Conservation (phyloP, 2,888 invertebrate species). For the Neoitamus cyanurus region DNA sequence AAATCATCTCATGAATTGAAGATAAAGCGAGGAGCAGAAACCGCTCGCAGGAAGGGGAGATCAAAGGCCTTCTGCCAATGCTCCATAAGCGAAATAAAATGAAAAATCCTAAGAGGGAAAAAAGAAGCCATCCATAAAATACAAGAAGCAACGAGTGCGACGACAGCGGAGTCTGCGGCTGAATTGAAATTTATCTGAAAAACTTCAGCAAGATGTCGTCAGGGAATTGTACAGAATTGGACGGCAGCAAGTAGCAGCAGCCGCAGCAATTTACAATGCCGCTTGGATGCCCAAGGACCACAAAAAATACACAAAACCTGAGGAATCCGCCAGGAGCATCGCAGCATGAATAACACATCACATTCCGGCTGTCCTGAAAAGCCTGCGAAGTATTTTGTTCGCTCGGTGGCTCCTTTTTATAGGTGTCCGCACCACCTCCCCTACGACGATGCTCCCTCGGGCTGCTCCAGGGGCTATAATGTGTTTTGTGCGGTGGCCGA, state of each 20-base stretch:
- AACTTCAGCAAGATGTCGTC: background rate
- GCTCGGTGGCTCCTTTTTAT: conserved; percentile 28
- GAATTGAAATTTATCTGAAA: conserved; percentile 41
- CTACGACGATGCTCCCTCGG: background rate
- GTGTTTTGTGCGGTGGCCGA: background rate
- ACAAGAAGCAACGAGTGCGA: background rate
- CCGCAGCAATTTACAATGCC: conserved; percentile 27
- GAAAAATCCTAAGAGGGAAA: background rate
- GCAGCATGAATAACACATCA: conserved; percentile 46
- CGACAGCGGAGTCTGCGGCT: background rate
- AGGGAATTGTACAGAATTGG: conserved; percentile 11
- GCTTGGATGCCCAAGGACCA: background rate
- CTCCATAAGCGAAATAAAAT: conserved; percentile 14
- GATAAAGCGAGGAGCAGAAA: background rate
- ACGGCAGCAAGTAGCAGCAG: background rate
- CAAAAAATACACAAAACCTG: conserved; percentile 1
- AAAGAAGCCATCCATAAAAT: conserved; percentile 6
- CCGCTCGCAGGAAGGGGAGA: background rate
- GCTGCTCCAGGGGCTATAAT: background rate
- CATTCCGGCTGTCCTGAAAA: conserved; percentile 44
- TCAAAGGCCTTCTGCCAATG: conserved; percentile 9
- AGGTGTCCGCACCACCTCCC: conserved; percentile 10
- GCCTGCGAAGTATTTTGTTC: conserved; percentile 44
- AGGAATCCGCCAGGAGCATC: conserved; percentile 22
- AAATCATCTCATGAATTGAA: background rate